Conservation (phyloP, 1,140 invertebrate species). For the Lepidurus arcticus region DNA sequence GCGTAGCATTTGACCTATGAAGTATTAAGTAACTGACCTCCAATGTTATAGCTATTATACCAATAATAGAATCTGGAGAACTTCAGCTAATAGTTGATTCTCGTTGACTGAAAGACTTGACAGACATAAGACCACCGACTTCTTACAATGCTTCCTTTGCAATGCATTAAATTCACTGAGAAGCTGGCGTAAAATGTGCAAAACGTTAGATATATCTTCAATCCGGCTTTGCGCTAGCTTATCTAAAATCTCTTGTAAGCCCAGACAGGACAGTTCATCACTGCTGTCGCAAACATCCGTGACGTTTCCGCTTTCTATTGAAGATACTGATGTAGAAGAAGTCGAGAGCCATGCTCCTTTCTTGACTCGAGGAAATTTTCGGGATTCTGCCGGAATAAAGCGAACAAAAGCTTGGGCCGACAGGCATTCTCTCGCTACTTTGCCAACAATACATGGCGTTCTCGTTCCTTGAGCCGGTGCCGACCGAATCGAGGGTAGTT, state of each 20-base stretch:
- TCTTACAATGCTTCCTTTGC: background rate
- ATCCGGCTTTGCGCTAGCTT: background rate
- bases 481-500: background rate
- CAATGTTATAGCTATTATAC: background rate
- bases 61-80: background rate
- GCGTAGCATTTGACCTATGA: background rate
- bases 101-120: background rate
- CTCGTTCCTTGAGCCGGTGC: background rate
- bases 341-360: conserved; percentile 1
- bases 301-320: background rate
- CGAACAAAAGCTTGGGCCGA: background rate
- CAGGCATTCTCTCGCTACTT: background rate
- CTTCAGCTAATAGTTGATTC: background rate
- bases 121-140: background rate
- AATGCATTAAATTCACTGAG: background rate
- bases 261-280: background rate
- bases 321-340: background rate
- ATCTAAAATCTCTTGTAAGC: background rate
- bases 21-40: background rate
- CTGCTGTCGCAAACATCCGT: background rate
- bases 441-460: background rate
- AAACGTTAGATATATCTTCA: background rate
- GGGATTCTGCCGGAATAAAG: background rate
- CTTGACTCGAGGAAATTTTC: background rate
- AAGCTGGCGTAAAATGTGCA: background rate